Percentiles rank a stretch among this genome's conserved stretches.
Conservation (phyloP, 2,113 vertebrate species). For the Microtus pennsylvanicus region DNA sequence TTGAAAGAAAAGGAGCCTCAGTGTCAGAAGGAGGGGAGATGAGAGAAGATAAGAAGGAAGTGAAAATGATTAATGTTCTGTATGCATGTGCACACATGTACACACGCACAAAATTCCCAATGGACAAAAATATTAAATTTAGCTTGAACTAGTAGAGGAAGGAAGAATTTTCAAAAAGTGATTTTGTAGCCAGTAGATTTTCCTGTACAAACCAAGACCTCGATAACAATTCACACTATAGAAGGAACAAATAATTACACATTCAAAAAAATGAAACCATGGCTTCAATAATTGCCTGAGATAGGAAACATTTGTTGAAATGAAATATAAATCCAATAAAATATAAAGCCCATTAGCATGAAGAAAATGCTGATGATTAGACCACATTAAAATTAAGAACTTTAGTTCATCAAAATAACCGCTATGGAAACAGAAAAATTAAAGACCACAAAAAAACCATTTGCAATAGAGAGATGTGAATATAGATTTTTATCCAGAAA, state of each 20-base stretch:
- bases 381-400: constrained; percentile 21
- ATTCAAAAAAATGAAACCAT: background rate
- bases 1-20: no score
- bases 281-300: background rate
- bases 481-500: background rate
- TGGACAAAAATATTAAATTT: background rate
- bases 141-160: background rate
- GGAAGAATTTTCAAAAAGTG: background rate
- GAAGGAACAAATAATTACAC: background rate
- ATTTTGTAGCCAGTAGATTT: background rate
- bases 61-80: no score
- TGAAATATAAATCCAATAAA: background rate
- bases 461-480: background rate
- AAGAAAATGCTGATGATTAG: background rate
- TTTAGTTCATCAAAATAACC: constrained; percentile 49
- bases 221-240: background rate
- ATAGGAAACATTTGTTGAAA: background rate
- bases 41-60: no score
- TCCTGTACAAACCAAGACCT: background rate
- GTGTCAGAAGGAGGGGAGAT: no score
- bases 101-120: no score
- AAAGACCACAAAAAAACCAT: background rate
- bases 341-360: background rate
- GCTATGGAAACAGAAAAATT: background rate
- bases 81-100: no score